A percentile compares a stretch with the other conserved stretches of the same genome.
Evolutionary conservation across 2,797 vertebrate species (phyloP).

Genomic region (Tachyglossus aculeatus): DNA sequence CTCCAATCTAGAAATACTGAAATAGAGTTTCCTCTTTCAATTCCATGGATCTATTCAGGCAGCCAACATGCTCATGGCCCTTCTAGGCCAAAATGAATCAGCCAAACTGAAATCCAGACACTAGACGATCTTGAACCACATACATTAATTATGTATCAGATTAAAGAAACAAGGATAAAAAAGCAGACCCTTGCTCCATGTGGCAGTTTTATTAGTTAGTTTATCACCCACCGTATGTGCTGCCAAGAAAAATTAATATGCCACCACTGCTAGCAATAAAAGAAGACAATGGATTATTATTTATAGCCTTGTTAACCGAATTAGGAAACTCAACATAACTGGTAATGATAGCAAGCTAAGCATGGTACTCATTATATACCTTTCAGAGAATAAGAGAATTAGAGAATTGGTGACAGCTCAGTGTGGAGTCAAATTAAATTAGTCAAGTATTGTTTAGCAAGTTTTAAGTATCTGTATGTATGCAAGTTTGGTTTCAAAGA

Average conservation of each 20-base stretch:
- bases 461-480: neutral
- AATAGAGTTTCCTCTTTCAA: neutral
- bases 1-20: neutral
- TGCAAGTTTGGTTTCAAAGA: neutral
- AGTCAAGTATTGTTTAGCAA: neutral
- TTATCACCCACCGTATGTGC: constrained; percentile 68
- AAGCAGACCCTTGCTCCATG: constrained; percentile 57
- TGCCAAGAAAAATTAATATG: constrained; percentile 65
- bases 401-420: neutral
- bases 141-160: constrained; percentile 64
- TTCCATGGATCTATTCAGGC: constrained; percentile 5
- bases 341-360: constrained; percentile 9
- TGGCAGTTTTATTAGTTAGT: constrained; percentile 69
- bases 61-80: constrained; percentile 12
- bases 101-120: constrained; percentile 29
- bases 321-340: constrained; percentile 55
- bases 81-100: constrained; percentile 25
- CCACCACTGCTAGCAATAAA: constrained; percentile 55
- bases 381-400: neutral
- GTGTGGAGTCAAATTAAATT: neutral
- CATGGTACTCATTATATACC: neutral
- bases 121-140: constrained; percentile 48
- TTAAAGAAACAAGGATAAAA: constrained; percentile 63
- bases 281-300: constrained; percentile 60
- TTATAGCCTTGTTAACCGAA: constrained; percentile 67